These are phyloP conservation scores for Sacculina carcini DNA, from an alignment of 2,888 invertebrate genomes.

Conservation along the genomic window DNA sequence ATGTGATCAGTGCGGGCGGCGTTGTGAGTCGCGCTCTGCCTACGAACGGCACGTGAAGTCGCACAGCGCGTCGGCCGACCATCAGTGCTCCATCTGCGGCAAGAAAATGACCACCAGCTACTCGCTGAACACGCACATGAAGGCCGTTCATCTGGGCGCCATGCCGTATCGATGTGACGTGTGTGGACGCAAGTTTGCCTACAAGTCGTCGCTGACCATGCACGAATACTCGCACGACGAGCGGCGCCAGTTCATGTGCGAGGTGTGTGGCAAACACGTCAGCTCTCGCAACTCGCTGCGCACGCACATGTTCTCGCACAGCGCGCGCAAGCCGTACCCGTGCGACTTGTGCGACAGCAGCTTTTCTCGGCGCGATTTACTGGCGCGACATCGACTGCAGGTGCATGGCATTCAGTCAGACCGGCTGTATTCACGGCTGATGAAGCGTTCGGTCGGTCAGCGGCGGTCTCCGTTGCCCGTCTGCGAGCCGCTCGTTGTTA, in stretches of 20 bases:
- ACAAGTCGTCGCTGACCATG: constrained; percentile 1
- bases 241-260: neutral
- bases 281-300: neutral
- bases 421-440: neutral
- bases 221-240: neutral
- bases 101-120: constrained; percentile 1
- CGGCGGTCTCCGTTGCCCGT: neutral
- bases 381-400: neutral
- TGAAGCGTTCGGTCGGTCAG: neutral
- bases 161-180: neutral
- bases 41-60: neutral
- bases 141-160: neutral
- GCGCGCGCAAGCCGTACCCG: neutral
- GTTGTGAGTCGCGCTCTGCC: neutral
- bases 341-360: constrained; percentile 3
- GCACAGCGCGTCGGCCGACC: neutral
- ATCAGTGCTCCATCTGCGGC: constrained; percentile 1
- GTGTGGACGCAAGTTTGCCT: neutral
- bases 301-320: constrained; percentile 1
- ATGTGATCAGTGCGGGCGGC: neutral
- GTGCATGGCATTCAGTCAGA: neutral
- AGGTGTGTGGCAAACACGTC: neutral
- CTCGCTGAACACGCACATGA: neutral
- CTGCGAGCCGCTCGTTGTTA: no score
- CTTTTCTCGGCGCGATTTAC: neutral